Evolutionary conservation across 2,797 vertebrate species (phyloP).

Genomic region (Centroberyx gerrardi): DNA sequence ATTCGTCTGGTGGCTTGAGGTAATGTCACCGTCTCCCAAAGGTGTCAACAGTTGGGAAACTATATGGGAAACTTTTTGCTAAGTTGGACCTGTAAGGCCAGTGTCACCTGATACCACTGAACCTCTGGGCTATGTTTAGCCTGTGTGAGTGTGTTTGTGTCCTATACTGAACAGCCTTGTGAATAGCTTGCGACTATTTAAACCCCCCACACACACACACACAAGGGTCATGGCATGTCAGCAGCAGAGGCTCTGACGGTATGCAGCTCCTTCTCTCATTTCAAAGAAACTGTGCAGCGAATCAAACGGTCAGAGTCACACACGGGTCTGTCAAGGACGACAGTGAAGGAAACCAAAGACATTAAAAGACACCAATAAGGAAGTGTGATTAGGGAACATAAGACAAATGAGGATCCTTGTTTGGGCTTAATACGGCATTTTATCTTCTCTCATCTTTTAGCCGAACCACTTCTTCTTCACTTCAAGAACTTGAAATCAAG

Average conservation of each 20-base stretch:
- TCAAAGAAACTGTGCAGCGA: not conserved
- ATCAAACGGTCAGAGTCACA: not conserved
- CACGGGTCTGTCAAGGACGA: too few relatives aligned
- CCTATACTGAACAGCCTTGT: not conserved
- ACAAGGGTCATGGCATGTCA: conserved; percentile 26
- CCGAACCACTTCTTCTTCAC: too few relatives aligned
- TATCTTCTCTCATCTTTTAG: too few relatives aligned
- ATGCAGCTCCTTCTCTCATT: not conserved
- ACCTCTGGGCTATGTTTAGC: conserved; percentile 60
- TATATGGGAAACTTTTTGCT: not conserved
- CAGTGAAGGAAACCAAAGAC: not conserved
- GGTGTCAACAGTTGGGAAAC: not conserved
- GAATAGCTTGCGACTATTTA: conserved; percentile 19
- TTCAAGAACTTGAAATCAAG: too few relatives aligned
- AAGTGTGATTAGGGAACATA: not conserved
- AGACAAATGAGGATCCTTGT: too few relatives aligned
- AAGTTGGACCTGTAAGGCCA: not conserved
- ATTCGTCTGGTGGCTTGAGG: too few relatives aligned
- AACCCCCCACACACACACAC: not conserved
- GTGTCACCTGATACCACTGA: conserved; percentile 48
- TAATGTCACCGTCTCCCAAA: not conserved
- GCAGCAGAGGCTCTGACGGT: not conserved
- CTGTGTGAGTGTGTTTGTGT: conserved; percentile 13
- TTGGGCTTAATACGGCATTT: too few relatives aligned
- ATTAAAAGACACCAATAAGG: not conserved